Base-by-base conservation (phyloP, 2,113 vertebrate genomes). In the Tragelaphus imberbis region DNA sequence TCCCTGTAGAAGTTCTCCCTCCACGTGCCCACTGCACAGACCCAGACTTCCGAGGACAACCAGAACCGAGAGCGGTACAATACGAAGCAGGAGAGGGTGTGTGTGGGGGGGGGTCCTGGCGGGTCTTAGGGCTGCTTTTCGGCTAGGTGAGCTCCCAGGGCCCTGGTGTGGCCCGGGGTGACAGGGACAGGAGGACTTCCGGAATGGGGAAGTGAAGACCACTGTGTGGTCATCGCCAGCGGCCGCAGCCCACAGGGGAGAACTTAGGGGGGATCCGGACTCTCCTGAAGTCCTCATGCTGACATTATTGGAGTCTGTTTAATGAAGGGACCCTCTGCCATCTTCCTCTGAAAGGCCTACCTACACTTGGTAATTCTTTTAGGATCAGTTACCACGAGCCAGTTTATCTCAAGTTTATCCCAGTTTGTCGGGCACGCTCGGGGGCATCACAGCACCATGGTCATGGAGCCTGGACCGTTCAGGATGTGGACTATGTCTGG, bases 81-180 rank as follows among this genome's bases (percentile, higher is more conserved):
- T 2, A 25, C 56, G 87, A 36, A 49, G n/a, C 25, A 44, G 59
- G 47, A 40, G 63, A n/a, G 23, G n/a, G 11, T 4, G 9, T 21
- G 7, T 4, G n/a, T n/a, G n/a, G n/a, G 14, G 0, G 28, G 33
- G 44, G n/a, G 16, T 7, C 30, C 0, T 0, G 13, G 15, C 5
- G 82, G 82, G 16, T 30, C n/a, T 28, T 0, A 2, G 47, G 55
- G 4, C 55, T 17, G 56, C 36, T 16, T 44, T 33, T 71, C 3
- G 30, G 77, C 33, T 40, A 21, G 55, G 15, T 6, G 25, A 84
- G 47, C 15, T 92, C 27, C 1, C 30, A 27, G 75, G 4, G 36
- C 49, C 75, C 19, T 1, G 9, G 33, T 40, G 58, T 56, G 61
- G 75, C 40, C 77, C 0, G 0, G 19, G 44, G 13, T 28, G 53